Base-by-base conservation (phyloP, 2,113 vertebrate genomes). In the Synchiropus splendidus region DNA sequence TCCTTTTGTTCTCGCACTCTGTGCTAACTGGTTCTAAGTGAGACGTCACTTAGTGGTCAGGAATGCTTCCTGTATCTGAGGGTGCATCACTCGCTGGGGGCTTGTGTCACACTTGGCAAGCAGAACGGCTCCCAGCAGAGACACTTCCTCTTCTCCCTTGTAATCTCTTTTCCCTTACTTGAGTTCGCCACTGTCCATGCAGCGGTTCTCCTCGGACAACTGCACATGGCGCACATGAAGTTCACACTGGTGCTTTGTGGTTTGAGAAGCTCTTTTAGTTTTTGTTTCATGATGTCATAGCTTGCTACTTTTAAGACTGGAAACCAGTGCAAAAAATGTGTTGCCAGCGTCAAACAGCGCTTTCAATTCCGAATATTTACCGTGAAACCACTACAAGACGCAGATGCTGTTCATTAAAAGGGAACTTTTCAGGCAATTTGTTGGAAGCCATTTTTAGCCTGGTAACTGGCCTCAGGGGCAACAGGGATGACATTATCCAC, bases 401-500 rank as follows among this genome's bases (percentile, higher is more conserved):
- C 15, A 48, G 54, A 66, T 48, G 34, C 16, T 34, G 51, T 60
- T 49, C 32, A 31, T 60, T 36, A 61, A 64, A 42, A 17, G 5
- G 6, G 47, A 55, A 39, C 56, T 67, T 63, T 59, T 42, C 54
- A 57, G 65, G 50, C 50, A 46, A 66, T 58, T 54, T 36, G 52
- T 58, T 63, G 57, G 49, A 54, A 39, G 66, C 64, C 76, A 76
- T 73, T 77, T 79, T 75, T 77, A 73, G 67, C 59, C 35, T 37
- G 36, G 48, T 65, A 32, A 47, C 64, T 57, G 61, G 46, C 59
- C 64, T 65, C 59, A 45, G 49, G 62, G 44, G 75, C 60, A 77
- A 74, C 66, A 72, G 65, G 45, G 77, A 70, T 77, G 76, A 79
- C 76, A 73, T 79, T 81, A 82, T 75, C 61, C 58, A 61, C 45